Conservation (phyloP, 2,113 vertebrate genomes). For the Rhea pennata region DNA sequence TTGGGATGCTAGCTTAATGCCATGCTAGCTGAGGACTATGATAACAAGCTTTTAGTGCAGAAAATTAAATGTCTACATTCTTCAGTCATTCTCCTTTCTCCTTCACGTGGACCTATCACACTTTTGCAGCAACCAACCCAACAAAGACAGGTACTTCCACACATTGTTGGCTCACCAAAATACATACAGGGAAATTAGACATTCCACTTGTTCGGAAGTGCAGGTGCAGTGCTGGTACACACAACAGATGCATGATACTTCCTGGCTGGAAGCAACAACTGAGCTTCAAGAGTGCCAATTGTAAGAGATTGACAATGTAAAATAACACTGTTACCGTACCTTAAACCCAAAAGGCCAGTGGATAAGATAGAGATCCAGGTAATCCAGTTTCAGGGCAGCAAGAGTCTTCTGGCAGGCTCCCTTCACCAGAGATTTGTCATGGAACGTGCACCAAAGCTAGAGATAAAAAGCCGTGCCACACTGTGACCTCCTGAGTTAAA, state of each 20-base stretch:
- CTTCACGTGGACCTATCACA: background rate
- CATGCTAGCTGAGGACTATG: background rate
- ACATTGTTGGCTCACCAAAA: background rate
- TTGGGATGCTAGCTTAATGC: background rate
- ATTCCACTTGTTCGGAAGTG: background rate
- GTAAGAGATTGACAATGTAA: background rate
- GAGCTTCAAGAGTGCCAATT: background rate
- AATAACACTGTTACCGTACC: conserved; percentile 68
- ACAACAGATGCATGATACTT: accelerated
- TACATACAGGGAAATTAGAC: background rate
- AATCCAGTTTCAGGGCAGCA: conserved; percentile 85
- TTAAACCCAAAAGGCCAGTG: conserved; percentile 93
- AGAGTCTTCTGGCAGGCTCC: conserved; percentile 88
- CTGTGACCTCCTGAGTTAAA: background rate
- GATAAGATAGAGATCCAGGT: conserved; percentile 93
- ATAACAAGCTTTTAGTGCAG: background rate
- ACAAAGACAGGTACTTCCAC: background rate
- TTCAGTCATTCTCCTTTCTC: background rate
- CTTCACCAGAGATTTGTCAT: conserved; percentile 84
- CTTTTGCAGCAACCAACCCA: background rate
- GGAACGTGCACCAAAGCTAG: conserved; percentile 91
- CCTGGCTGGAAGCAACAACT: background rate
- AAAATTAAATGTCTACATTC: background rate
- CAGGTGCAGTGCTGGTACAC: background rate
- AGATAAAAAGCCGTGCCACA: background rate